Conservation (phyloP, 2,113 vertebrate species). For the Chaetops frenatus region DNA sequence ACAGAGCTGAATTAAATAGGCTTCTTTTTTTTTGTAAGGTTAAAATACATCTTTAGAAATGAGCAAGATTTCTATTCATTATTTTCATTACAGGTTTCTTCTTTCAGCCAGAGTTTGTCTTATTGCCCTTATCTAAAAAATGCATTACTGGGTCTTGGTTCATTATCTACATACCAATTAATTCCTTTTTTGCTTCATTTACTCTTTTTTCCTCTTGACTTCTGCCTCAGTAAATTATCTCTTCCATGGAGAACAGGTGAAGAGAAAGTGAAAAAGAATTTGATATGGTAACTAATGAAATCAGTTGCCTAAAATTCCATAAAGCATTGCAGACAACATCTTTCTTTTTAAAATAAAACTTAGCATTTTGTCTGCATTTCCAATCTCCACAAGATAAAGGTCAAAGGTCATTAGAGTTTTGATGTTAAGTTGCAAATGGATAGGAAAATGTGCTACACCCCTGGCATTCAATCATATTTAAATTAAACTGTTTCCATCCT, state of each 20-base stretch:
- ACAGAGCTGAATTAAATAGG: background rate
- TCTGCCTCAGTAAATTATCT: background rate
- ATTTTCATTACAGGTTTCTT: background rate
- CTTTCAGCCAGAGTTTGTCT: background rate
- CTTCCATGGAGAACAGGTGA: background rate
- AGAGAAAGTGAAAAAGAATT: background rate
- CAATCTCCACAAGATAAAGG: background rate
- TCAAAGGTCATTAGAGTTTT: background rate
- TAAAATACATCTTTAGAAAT: constrained; percentile 3
- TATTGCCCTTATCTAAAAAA: background rate
- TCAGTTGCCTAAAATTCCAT: background rate
- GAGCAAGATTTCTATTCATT: background rate
- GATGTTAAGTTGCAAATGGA: background rate
- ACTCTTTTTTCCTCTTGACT: background rate
- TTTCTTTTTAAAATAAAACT: background rate
- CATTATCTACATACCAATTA: constrained; percentile 19
- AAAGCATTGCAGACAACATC: background rate
- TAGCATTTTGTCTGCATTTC: background rate
- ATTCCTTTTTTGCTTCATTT: constrained; percentile 19
- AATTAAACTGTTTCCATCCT: background rate
- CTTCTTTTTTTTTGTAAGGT: background rate
- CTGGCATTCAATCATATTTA: background rate
- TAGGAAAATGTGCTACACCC: background rate
- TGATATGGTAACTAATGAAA: background rate
- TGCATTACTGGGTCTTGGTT: background rate